These are phyloP conservation scores for Hyperoplus lanceolatus DNA, from an alignment of 2,797 vertebrate species.

Conservation along the genomic window DNA sequence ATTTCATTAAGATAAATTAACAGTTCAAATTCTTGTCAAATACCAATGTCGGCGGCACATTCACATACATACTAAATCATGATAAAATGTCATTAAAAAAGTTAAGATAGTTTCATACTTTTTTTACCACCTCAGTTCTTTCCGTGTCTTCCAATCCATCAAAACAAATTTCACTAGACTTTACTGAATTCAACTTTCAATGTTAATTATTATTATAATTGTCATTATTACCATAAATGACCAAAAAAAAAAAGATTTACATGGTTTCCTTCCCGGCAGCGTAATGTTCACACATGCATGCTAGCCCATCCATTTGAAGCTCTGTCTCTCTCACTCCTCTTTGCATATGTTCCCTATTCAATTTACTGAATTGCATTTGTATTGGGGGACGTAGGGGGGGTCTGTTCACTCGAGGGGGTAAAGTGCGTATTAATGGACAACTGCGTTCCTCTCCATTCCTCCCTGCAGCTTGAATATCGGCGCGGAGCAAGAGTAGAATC, in stretches of 20 bases:
- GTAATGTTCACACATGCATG: conserved; percentile 2
- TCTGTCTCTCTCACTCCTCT: neutral
- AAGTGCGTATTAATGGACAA: conserved; percentile 71
- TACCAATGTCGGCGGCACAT: neutral
- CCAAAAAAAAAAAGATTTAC: neutral
- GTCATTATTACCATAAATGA: neutral
- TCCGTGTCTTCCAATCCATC: neutral
- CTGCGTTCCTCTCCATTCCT: conserved; percentile 20
- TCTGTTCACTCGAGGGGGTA: conserved; percentile 55
- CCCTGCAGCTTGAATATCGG: conserved; percentile 61
- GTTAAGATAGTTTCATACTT: neutral
- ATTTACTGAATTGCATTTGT: conserved; percentile 40
- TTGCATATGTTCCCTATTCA: conserved; percentile 25
- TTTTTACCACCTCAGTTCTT: neutral
- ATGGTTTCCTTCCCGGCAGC: neutral
- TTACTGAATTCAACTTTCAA: neutral
- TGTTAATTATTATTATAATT: no score
- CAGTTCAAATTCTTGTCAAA: neutral
- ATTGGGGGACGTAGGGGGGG: conserved; percentile 5
- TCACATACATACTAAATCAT: neutral
- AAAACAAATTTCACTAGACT: neutral
- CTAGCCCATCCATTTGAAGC: neutral
- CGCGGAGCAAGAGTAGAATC: conserved; percentile 59
- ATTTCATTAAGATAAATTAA: neutral
- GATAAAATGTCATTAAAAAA: neutral